Base-by-base conservation (phyloP, 1,140 invertebrate species). In the Argopecten irradians region DNA sequence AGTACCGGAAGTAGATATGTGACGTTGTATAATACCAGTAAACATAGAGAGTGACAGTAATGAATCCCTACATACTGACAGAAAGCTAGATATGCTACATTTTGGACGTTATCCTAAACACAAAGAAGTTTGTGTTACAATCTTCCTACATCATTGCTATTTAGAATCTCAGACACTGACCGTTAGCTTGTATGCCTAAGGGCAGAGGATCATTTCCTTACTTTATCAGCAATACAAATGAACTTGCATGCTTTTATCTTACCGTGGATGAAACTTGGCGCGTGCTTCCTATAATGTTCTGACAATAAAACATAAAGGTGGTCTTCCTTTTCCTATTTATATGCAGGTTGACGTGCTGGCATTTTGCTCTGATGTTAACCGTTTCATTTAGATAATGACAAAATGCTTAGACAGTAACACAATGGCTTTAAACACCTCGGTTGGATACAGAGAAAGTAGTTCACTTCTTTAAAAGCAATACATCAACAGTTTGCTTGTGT, bases 241-340 rank as follows among this genome's bases (percentile, higher is more conserved):
- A 71, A 71, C n/a, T n/a, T 71, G n/a, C n/a, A n/a, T 71, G 11
- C n/a, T 11, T 71, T 71, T 71, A 71, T 71, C 55, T 71, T 71
- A 71, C 55, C 55, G n/a, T 22, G n/a, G n/a, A 71, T 71, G 11
- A 71, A 71, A 71, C 55, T 71, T 71, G 55, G 55, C 55, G 55
- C n/a, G 55, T 71, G 55, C 16, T 71, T 16, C 2, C 1, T 28
- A 11, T 71, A 71, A 28, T 28, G 55, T 71, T 71, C 55, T 16
- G n/a, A 28, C 55, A 28, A 71, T 71, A 11, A 71, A 16, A 28
- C 55, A 22, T 28, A 71, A n/a, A 71, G 55, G 55, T 28, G 55
- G 55, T 71, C 55, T n/a, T n/a, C n/a, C 22, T 3, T 8, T 55
- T 71, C 55, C n/a, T n/a, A 28, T 28, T 71, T 71, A 28, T n/a